phyloP scores from a whole-genome alignment of 2,113 vertebrate species.

The Pogona vitticeps region DNA sequence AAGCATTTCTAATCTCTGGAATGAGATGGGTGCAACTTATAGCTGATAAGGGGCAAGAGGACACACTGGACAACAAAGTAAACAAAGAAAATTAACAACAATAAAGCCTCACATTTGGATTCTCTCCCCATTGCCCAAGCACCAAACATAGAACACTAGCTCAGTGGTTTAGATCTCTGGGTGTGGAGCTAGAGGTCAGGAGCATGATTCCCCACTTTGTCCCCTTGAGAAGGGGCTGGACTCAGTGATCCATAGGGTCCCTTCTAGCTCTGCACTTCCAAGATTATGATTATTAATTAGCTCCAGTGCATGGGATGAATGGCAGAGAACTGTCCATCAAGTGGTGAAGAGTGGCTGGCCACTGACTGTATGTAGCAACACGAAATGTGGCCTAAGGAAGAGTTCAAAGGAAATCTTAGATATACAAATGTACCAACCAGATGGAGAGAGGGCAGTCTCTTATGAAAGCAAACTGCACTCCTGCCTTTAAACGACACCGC shows the following conservation, averaged over 20 bases:
- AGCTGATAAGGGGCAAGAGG: neutral
- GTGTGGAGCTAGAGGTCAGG: too few species aligned
- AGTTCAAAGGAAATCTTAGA: neutral
- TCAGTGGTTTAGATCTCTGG: too few species aligned
- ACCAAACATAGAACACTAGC: neutral
- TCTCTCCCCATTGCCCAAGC: neutral
- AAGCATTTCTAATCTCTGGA: too few species aligned
- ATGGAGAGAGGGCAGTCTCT: neutral
- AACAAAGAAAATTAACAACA: neutral
- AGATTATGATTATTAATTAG: neutral
- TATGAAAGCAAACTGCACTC: neutral
- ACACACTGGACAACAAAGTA: neutral
- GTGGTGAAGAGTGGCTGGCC: too few species aligned
- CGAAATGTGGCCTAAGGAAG: neutral
- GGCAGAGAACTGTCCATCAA: neutral
- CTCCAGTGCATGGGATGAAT: neutral
- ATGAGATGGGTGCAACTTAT: neutral
- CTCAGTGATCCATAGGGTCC: too few species aligned
- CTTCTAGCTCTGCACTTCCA: too few species aligned
- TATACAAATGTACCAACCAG: neutral
- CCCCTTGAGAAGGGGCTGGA: too few species aligned
- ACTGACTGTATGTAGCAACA: neutral
- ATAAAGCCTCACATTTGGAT: neutral
- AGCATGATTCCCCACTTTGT: too few species aligned
- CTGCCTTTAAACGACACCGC: neutral